Evolutionary conservation across 2,797 vertebrate species (phyloP).

Genomic region (Gymnothorax reevesii): DNA sequence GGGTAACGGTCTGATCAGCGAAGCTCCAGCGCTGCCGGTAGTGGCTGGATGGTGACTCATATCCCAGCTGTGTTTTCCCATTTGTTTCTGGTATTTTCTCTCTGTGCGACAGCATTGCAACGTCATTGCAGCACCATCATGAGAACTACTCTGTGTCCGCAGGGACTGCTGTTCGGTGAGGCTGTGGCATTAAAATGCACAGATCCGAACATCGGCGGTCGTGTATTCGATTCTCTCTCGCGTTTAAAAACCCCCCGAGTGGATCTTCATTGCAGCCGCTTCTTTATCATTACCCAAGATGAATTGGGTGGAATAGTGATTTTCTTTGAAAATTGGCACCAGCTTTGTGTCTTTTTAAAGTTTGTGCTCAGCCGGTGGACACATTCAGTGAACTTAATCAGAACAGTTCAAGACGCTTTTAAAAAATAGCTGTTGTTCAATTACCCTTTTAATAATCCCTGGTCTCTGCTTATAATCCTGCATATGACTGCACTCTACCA

Average conservation of each 20-base stretch:
- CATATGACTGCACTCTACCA: too few relatives aligned
- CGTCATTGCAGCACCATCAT: too few relatives aligned
- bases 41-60: background rate
- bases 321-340: too few relatives aligned
- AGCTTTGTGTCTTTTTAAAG: too few relatives aligned
- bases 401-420: background rate
- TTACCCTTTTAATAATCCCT: background rate
- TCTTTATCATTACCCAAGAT: too few relatives aligned
- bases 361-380: background rate
- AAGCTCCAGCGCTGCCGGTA: background rate
- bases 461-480: background rate
- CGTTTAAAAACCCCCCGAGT: background rate
- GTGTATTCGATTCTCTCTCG: background rate
- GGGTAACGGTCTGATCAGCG: background rate
- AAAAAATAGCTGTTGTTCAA: background rate
- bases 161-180: background rate
- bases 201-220: background rate
- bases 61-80: too few relatives aligned
- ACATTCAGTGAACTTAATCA: background rate
- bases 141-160: too few relatives aligned
- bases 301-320: too few relatives aligned
- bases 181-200: background rate
- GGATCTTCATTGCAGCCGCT: too few relatives aligned
- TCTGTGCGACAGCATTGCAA: too few relatives aligned
- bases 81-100: too few relatives aligned